Percentiles rank a stretch among this genome's conserved stretches.
Conservation (phyloP, 2,113 vertebrate genomes). For the Semnopithecus entellus region DNA sequence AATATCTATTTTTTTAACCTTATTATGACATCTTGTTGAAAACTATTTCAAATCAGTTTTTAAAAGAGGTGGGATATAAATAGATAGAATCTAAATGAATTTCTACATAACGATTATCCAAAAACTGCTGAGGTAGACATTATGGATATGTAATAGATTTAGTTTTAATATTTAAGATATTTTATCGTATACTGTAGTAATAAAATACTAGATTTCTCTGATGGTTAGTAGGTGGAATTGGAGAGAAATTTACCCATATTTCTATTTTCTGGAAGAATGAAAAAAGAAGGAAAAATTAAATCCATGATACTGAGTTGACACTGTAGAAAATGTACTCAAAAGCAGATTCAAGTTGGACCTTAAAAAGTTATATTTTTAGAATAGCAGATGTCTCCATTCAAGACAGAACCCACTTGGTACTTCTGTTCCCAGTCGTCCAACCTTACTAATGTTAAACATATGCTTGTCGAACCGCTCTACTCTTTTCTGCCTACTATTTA, state of each 20-base stretch:
- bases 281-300: background rate
- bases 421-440: background rate
- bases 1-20: background rate
- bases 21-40: background rate
- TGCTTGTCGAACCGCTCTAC: background rate
- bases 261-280: background rate
- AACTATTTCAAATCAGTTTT: background rate
- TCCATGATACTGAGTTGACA: background rate
- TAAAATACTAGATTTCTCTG: conserved; percentile 18
- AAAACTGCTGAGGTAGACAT: background rate
- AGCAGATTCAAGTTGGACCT: conserved; percentile 16
- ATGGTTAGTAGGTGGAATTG: background rate
- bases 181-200: background rate
- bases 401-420: background rate
- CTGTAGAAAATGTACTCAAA: background rate
- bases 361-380: background rate
- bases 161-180: conserved; percentile 32
- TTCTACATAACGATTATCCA: background rate
- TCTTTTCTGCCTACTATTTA: background rate
- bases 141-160: background rate
- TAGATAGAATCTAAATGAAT: background rate
- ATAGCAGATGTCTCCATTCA: background rate
- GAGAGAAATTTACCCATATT: background rate
- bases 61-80: background rate
- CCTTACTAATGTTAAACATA: background rate